Conservation (phyloP, 2,797 vertebrate species). For the Microctenopoma steveboyesi region DNA sequence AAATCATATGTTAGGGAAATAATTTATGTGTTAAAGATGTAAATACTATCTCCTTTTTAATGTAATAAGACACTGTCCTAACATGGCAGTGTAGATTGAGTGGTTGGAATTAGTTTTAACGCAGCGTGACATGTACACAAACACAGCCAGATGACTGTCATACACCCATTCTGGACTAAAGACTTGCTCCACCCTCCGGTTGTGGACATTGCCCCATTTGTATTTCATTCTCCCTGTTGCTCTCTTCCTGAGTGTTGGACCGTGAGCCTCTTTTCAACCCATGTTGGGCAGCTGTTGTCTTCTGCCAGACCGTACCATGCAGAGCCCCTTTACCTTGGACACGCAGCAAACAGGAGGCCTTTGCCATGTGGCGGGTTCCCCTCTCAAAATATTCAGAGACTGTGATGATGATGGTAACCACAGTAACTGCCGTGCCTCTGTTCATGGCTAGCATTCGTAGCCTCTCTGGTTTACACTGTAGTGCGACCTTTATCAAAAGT, state of each 20-base stretch:
- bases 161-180: constrained; percentile 62
- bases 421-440: constrained; percentile 29
- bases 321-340: constrained; percentile 59
- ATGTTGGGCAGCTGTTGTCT: constrained; percentile 34
- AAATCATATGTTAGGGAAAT: constrained; percentile 73
- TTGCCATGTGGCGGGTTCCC: constrained; percentile 53
- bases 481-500: constrained; percentile 72
- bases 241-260: constrained; percentile 49
- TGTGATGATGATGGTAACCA: constrained; percentile 30
- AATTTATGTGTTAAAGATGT: constrained; percentile 82
- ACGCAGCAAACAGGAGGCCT: constrained; percentile 32
- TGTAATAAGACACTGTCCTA: constrained; percentile 61
- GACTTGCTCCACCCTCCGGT: constrained; percentile 71
- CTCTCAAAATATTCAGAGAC: constrained; percentile 71
- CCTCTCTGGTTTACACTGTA: constrained; percentile 75
- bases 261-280: constrained; percentile 49
- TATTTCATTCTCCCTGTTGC: constrained; percentile 17
- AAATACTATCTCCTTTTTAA: constrained; percentile 75
- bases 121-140: constrained; percentile 61
- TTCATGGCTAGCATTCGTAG: constrained; percentile 38
- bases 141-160: constrained; percentile 62
- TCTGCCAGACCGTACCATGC: constrained; percentile 72
- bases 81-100: constrained; percentile 60
- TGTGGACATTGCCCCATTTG: constrained; percentile 32
- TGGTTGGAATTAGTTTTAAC: constrained; percentile 70